Conservation (phyloP, 1,140 invertebrate genomes). For the Drosophila subpulchrella region DNA sequence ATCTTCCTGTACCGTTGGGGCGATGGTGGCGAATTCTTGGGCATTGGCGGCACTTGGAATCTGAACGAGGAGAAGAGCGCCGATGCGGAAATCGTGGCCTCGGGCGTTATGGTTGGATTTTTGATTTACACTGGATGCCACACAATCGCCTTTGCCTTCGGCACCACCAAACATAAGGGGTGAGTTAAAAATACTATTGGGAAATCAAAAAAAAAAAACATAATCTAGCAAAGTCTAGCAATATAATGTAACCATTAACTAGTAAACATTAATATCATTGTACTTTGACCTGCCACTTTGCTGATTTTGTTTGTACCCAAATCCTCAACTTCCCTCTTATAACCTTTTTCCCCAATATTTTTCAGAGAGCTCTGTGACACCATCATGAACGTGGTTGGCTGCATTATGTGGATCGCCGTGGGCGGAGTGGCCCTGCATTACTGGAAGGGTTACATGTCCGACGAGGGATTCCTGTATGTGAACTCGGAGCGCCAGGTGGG, state of each 20-base stretch:
- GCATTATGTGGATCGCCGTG: conserved; percentile 92
- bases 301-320: conserved; percentile 1
- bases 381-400: conserved; percentile 94
- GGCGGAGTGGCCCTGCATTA: conserved; percentile 94
- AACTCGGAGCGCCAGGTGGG: conserved; percentile 90
- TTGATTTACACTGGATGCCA: conserved; percentile 91
- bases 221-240: no score
- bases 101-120: conserved; percentile 93
- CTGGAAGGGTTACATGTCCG: conserved; percentile 92
- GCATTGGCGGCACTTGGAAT: conserved; percentile 94
- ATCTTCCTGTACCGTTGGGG: conserved; percentile 92
- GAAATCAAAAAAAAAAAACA: no score
- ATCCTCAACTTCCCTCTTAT: background rate
- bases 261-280: background rate
- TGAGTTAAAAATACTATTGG: conserved; percentile 64
- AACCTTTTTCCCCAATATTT: background rate
- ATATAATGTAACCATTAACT: background rate
- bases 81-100: conserved; percentile 93
- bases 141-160: conserved; percentile 90
- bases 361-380: conserved; percentile 89
- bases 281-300: background rate
- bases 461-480: conserved; percentile 89
- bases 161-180: conserved; percentile 90
- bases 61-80: conserved; percentile 94
- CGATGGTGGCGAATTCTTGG: conserved; percentile 92